Evolutionary conservation across 2,888 invertebrate species (phyloP).

Genomic region (Belgica antarctica): DNA sequence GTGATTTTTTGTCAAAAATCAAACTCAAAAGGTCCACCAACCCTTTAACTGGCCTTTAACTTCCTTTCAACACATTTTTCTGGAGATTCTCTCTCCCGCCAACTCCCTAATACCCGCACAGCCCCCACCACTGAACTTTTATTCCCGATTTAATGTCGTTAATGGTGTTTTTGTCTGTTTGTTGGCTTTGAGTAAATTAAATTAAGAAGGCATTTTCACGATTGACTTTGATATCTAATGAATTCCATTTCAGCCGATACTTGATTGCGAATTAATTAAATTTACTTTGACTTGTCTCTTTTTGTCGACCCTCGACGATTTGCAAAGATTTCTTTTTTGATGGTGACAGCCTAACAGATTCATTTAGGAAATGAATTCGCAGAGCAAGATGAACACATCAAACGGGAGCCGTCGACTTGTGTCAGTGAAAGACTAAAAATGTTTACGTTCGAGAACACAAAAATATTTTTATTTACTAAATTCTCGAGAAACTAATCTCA

Average conservation of each 20-base stretch:
- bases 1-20: no score
- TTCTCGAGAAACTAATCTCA: conserved; percentile 1
- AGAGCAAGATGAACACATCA: not conserved
- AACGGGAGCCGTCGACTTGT: not conserved
- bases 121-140: no score
- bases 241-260: not conserved
- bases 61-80: no score
- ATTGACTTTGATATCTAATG: conserved; percentile 25
- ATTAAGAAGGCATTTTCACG: conserved; percentile 28
- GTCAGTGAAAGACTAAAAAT: no score
- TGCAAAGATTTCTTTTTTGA: conserved; percentile 18
- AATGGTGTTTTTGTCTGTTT: not conserved
- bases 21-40: no score
- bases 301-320: not conserved
- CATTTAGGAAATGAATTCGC: conserved; percentile 12
- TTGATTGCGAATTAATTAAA: conserved; percentile 31
- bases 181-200: conserved; percentile 10
- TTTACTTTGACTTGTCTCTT: not conserved
- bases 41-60: no score
- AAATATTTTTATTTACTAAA: conserved; percentile 23
- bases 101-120: no score
- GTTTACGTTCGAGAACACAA: conserved; percentile 1
- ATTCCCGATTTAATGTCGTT: conserved; percentile 29
- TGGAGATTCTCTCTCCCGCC: no score
- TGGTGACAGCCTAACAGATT: not conserved